Conservation (phyloP, 2,888 invertebrate species). For the Diplazon laetatorius region DNA sequence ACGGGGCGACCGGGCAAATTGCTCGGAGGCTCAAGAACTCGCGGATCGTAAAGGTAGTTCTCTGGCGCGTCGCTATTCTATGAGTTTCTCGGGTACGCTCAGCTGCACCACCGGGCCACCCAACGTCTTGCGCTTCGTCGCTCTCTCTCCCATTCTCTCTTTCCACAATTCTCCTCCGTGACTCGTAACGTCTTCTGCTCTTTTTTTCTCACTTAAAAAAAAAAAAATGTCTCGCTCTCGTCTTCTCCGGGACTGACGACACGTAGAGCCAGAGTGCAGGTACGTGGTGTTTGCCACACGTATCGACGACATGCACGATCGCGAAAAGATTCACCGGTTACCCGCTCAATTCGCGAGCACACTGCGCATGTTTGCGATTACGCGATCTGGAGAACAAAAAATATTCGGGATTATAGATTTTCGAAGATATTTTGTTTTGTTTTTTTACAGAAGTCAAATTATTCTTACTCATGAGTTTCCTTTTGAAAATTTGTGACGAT, state of each 20-base stretch:
- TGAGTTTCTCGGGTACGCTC: constrained; percentile 28
- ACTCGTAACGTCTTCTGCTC: neutral
- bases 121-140: constrained; percentile 15
- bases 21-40: constrained; percentile 70
- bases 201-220: no score
- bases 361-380: neutral
- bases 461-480: no score
- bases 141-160: neutral
- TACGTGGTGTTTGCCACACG: constrained; percentile 8
- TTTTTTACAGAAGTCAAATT: no score
- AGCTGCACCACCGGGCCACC: constrained; percentile 19
- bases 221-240: no score
- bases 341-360: neutral
- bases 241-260: neutral
- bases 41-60: constrained; percentile 57
- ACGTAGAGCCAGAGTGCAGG: neutral
- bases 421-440: no score
- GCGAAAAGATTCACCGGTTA: neutral
- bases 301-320: constrained; percentile 8
- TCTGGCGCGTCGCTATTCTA: constrained; percentile 39
- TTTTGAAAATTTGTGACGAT: no score
- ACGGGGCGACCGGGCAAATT: constrained; percentile 69
- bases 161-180: neutral
- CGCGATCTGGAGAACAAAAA: neutral
- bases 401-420: no score